Base-by-base conservation (phyloP, 1,140 invertebrate species). In the Sinella curviseta region DNA sequence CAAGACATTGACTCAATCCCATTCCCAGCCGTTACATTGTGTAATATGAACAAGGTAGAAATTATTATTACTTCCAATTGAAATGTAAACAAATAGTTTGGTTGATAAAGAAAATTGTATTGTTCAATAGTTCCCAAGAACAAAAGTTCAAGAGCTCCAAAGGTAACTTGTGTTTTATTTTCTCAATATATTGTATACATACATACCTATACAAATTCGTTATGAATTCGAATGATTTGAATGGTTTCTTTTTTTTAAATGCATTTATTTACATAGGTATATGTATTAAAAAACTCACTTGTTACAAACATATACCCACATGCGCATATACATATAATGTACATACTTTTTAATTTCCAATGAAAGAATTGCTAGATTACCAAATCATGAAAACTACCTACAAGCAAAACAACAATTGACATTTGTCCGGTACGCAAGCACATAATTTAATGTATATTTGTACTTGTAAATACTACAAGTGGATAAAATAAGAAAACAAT, bases 21-120 rank as follows among this genome's bases (percentile, higher is more conserved):
- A 16, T 83, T 83, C 48, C 82, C 82, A 2, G 81, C 82, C 17
- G 74, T 83, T 0, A 83, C 82, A 0, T 65, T 83, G 1, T 83
- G 82, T 57, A 83, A 83, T 39, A 83, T 82, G 81, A 83, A 83
- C 65, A 83, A 83, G 77, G 79, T 83, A n/a, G 24, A 60, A 60
- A 14, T 3, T 60, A 60, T 60, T 26, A 60, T 60, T 60, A n/a
- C 39, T 8, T 20, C 20, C 24, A 60, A 3, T 26, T 3, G 24
- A 60, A 60, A 60, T 8, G 57, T 12, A 26, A 60, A 4, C 12
- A n/a, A n/a, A n/a, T n/a, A n/a, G n/a, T n/a, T n/a, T n/a, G n/a
- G n/a, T n/a, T n/a, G 8, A 26, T 60, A 60, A 17, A 14, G 57
- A 17, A 60, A 17, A 14, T 60, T 26, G 3, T 4, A 26, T 60